Percentiles rank a stretch among this genome's conserved stretches.
Evolutionary conservation across 2,888 invertebrate species (phyloP).

Genomic region (Tuberolachnus salignus): DNA sequence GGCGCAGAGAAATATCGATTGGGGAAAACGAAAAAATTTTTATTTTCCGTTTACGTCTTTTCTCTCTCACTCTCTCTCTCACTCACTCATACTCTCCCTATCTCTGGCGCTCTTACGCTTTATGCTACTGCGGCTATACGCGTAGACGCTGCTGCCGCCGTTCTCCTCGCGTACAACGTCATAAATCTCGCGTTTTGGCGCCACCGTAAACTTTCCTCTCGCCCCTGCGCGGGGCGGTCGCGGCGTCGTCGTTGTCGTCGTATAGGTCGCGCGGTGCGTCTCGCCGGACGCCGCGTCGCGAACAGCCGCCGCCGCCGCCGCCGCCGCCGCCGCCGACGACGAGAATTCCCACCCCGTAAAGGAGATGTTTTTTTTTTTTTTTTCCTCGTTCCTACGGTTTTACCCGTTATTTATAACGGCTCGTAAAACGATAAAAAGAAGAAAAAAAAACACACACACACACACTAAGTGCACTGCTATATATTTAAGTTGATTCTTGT

Average conservation of each 20-base stretch:
- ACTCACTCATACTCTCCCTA: background rate
- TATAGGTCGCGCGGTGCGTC: background rate
- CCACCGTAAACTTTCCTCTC: conserved; percentile 33
- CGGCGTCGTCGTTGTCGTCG: background rate
- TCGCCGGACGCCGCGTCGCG: background rate
- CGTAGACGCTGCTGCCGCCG: background rate
- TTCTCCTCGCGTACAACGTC: conserved; percentile 5
- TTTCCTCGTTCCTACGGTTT: too few species aligned
- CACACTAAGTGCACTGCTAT: background rate
- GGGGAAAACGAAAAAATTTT: conserved; percentile 30
- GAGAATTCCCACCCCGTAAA: conserved; percentile 28
- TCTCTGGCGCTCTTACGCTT: background rate
- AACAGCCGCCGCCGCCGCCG: conserved; percentile 3
- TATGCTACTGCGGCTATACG: too few species aligned
- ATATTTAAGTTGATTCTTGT: background rate
- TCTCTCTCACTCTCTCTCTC: background rate
- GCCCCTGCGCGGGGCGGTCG: background rate
- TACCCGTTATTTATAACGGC: conserved; percentile 28
- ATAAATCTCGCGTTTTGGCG: conserved; percentile 55
- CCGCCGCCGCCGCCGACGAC: conserved; percentile 2
- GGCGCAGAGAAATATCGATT: conserved; percentile 22
- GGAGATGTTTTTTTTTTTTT: background rate
- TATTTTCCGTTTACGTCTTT: conserved; percentile 47
- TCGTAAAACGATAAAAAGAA: conserved; percentile 45
- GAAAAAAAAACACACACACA: background rate